Percentiles rank a stretch among this genome's conserved stretches.
Evolutionary conservation across 2,888 invertebrate genomes (phyloP).

Genomic region (Mythimna ferrago): DNA sequence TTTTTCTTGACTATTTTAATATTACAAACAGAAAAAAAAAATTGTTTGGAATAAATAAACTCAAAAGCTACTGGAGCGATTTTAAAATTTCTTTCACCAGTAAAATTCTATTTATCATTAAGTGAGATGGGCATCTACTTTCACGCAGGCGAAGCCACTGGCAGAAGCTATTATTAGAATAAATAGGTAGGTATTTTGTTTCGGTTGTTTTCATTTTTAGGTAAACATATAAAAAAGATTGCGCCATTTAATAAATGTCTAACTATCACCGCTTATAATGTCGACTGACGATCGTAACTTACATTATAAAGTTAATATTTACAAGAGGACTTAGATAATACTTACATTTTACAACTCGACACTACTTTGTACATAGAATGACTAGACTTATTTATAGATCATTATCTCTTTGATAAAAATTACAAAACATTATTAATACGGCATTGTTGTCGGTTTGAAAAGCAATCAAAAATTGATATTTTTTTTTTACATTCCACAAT

Average conservation of each 20-base stretch:
- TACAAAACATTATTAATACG: slow-evolving; percentile 19
- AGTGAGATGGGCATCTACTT: no score
- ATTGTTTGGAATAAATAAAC: no score
- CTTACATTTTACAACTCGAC: slow-evolving; percentile 65
- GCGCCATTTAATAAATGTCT: background rate
- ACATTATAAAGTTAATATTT: slow-evolving; percentile 71
- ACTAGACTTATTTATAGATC: slow-evolving; percentile 79
- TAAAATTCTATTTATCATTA: no score
- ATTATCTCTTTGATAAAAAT: slow-evolving; percentile 54
- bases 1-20: no score
- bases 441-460: slow-evolving; percentile 10
- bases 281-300: slow-evolving; percentile 58
- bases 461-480: slow-evolving; percentile 3
- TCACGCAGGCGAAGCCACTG: no score
- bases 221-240: background rate
- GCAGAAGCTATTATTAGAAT: no score
- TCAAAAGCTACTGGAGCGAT: no score
- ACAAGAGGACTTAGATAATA: slow-evolving; percentile 67
- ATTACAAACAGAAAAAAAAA: no score
- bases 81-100: no score
- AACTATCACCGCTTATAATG: slow-evolving; percentile 47
- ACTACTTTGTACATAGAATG: slow-evolving; percentile 88
- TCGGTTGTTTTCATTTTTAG: background rate
- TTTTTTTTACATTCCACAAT: slow-evolving; percentile 9
- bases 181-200: background rate